Base-by-base conservation (phyloP, 2,888 invertebrate genomes). In the Selenia dentaria region DNA sequence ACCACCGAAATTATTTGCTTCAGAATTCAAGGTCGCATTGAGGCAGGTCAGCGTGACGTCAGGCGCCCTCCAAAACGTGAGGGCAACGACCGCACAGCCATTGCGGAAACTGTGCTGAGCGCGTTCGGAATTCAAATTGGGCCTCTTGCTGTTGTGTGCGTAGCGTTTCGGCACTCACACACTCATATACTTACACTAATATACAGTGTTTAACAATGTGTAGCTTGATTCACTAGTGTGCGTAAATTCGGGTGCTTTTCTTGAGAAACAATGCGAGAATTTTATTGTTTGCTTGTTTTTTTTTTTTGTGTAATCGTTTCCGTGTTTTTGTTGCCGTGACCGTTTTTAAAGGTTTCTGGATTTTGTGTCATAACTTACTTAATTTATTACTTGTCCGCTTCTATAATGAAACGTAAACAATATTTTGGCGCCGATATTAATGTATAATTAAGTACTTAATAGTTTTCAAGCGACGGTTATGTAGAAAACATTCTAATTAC, bases 11-110 rank as follows among this genome's bases (percentile, higher is more conserved):
- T 70, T 67, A 71, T 69, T 64, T 62, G 48, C 64, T 57, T 53
- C 42, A 37, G 18, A 66, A 65, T 79, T 74, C 88, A 89, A 90
- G 89, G 89, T 84, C 86, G 69, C 68, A 61, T 67, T 83, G 85
- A 64, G 87, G 88, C 79, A 89, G 89, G 88, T 84, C 84, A 79
- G 81, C 66, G 79, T 89, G 89, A 89, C 89, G 89, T 90, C 87
- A 89, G 71, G 73, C 83, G 85, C 86, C 89, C 88, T 83, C 87
- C 86, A 87, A 90, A 89, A 79, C 79, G 62, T 40, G 69, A 78
- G 88, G 82, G 85, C 77, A 67, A 65, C 70, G 85, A 74, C 82
- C 88, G 79, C 79, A 80, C 74, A 74, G 80, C 82, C 83, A 83
- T 80, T 73, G 79, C 86, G 86, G 88, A 86, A 87, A 88, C 85